These are phyloP conservation scores for Hyles vespertilio DNA, from an alignment of 1,140 invertebrate genomes.

Conservation along the genomic window DNA sequence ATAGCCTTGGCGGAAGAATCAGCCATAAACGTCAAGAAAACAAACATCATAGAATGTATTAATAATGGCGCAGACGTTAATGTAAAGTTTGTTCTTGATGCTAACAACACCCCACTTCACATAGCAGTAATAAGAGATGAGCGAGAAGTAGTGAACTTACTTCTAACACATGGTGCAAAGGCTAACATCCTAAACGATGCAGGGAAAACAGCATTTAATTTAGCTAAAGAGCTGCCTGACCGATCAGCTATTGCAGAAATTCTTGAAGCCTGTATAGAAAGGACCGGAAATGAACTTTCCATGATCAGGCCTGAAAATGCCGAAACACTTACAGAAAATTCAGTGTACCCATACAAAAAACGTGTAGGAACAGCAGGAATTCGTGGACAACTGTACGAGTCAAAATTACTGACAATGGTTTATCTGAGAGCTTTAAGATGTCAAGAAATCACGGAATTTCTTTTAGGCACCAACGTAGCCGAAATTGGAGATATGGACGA, in stretches of 20 bases:
- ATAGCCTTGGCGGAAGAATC: not conserved
- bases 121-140: conserved; percentile 3
- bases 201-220: not conserved
- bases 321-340: too few species aligned
- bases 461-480: conserved; percentile 7
- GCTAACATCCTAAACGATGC: not conserved
- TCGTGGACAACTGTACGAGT: conserved; percentile 10
- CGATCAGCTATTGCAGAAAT: too few species aligned
- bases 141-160: not conserved
- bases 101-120: conserved; percentile 4
- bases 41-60: not conserved
- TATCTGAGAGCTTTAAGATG: conserved; percentile 1
- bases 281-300: too few species aligned
- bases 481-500: conserved; percentile 9
- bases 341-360: not conserved
- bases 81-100: not conserved
- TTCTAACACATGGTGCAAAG: conserved; percentile 2
- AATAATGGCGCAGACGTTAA: conserved; percentile 3
- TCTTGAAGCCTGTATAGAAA: too few species aligned
- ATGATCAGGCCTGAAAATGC: too few species aligned
- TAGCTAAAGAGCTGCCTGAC: not conserved
- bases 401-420: conserved; percentile 6
- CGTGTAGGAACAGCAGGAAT: conserved; percentile 2
- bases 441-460: not conserved
- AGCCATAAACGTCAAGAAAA: not conserved